These are phyloP conservation scores for Mystacides longicornis DNA, from an alignment of 2,888 invertebrate genomes.

Conservation along the genomic window DNA sequence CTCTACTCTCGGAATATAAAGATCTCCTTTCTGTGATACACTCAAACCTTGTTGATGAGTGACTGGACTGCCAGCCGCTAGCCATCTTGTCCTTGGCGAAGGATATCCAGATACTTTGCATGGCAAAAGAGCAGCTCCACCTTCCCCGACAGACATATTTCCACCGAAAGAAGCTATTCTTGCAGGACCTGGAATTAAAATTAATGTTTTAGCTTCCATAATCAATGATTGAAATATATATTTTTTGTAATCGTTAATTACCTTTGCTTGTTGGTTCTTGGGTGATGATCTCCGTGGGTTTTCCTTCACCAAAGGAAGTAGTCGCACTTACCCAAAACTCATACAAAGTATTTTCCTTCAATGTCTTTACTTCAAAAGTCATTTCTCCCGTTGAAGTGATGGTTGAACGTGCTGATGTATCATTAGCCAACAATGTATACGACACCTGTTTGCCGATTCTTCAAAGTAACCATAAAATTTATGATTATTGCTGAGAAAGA, in stretches of 20 bases:
- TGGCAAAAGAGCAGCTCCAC: slow-evolving; percentile 58
- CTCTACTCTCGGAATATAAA: slow-evolving; percentile 57
- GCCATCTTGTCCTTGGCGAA: slow-evolving; percentile 68
- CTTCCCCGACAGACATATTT: slow-evolving; percentile 59
- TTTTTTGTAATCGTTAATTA: slow-evolving; percentile 23
- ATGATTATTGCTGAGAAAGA: no score
- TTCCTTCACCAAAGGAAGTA: slow-evolving; percentile 66
- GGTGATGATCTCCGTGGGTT: slow-evolving; percentile 40
- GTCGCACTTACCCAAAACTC: slow-evolving; percentile 83
- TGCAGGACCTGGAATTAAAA: slow-evolving; percentile 59
- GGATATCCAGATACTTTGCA: slow-evolving; percentile 72
- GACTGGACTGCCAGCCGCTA: slow-evolving; percentile 57
- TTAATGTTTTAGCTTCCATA: background rate
- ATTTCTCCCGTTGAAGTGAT: slow-evolving; percentile 36
- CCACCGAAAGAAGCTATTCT: slow-evolving; percentile 81
- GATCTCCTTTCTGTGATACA: slow-evolving; percentile 59
- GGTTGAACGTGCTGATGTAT: slow-evolving; percentile 39
- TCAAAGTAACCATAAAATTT: background rate
- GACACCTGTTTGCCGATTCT: slow-evolving; percentile 17
- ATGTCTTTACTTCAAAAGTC: slow-evolving; percentile 56
- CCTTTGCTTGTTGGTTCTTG: slow-evolving; percentile 45
- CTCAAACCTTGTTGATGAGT: slow-evolving; percentile 57
- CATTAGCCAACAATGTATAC: slow-evolving; percentile 29
- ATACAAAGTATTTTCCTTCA: slow-evolving; percentile 66
- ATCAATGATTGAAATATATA: background rate